Evolutionary conservation across 2,113 vertebrate species (phyloP).

Genomic region (Fulica atra): DNA sequence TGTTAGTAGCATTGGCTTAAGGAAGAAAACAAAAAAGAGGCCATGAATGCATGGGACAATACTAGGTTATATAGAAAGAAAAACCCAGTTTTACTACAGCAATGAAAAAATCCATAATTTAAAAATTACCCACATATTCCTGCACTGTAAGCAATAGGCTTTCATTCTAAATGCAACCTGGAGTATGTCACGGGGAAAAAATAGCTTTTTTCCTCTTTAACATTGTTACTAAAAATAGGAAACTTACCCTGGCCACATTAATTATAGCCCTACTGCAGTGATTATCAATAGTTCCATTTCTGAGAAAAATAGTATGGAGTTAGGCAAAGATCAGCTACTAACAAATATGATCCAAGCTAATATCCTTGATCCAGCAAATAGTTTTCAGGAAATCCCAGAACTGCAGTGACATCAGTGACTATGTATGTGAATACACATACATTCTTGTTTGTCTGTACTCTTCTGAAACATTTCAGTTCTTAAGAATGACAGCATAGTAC

Average conservation of each 20-base stretch:
- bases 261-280: neutral
- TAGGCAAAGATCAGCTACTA: neutral
- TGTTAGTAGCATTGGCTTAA: neutral
- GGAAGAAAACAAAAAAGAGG: neutral
- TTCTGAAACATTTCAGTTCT: neutral
- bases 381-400: neutral
- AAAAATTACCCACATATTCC: neutral
- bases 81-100: neutral
- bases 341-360: neutral
- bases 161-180: neutral
- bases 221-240: neutral
- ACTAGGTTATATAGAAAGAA: neutral
- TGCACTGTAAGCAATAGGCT: neutral
- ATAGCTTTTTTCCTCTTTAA: neutral
- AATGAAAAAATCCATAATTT: neutral
- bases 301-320: neutral
- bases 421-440: neutral
- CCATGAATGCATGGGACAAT: neutral
- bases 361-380: neutral
- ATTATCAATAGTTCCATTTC: neutral
- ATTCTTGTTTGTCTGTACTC: neutral
- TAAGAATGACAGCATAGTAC: neutral
- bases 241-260: neutral
- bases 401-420: fast-evolving
- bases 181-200: neutral